These are phyloP conservation scores for Biston stratarius DNA, from an alignment of 2,888 invertebrate species.

Conservation along the genomic window DNA sequence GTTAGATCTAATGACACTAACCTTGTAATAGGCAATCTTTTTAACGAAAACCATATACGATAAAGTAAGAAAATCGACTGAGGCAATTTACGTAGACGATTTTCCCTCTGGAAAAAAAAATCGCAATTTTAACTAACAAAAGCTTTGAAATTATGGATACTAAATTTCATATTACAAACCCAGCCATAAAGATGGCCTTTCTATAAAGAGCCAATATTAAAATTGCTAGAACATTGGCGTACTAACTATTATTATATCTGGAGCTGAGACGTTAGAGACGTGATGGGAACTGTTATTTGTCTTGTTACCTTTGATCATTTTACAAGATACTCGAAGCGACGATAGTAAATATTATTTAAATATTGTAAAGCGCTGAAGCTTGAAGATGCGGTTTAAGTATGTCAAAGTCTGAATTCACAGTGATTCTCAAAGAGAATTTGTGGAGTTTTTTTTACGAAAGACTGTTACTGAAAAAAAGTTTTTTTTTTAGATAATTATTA, in stretches of 20 bases:
- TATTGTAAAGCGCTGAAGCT: conserved; percentile 6
- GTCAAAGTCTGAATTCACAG: conserved; percentile 13
- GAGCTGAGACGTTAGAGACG: background rate
- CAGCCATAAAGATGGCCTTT: conserved; percentile 49
- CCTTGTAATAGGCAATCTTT: conserved; percentile 15
- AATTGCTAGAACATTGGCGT: conserved; percentile 57
- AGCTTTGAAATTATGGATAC: conserved; percentile 46
- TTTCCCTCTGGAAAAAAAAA: conserved; percentile 35
- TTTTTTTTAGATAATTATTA: too few relatives aligned
- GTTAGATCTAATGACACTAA: conserved; percentile 7
- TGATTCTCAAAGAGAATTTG: background rate
- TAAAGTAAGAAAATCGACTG: conserved; percentile 27
- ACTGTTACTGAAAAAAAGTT: too few relatives aligned
- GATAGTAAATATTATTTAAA: conserved; percentile 4
- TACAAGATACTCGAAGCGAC: background rate
- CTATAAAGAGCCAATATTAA: conserved; percentile 61
- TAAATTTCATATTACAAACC: conserved; percentile 59
- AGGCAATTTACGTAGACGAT: conserved; percentile 25
- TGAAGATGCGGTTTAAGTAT: conserved; percentile 21
- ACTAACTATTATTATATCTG: background rate
- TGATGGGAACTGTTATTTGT: background rate
- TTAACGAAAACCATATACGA: conserved; percentile 19
- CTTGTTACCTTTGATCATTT: conserved; percentile 12
- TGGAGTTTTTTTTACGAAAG: background rate
- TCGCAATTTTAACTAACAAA: conserved; percentile 45